A percentile compares a stretch with the other conserved stretches of the same genome.
Conservation (phyloP, 1,140 invertebrate genomes). For the Ips nitidus region DNA sequence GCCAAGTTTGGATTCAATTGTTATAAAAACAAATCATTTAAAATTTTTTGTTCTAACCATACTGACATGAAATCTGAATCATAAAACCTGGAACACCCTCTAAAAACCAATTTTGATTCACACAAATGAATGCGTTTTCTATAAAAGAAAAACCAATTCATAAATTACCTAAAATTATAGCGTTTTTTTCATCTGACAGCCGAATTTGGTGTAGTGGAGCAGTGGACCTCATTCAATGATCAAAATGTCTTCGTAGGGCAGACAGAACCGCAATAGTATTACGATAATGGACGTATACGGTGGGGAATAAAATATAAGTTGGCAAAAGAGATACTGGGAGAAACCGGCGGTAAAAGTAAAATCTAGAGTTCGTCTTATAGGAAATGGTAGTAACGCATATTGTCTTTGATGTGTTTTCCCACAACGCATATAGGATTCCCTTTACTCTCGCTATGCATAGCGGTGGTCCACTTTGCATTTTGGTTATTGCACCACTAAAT, state of each 20-base stretch:
- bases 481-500: conserved; percentile 31
- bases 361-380: conserved; percentile 34
- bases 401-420: conserved; percentile 37
- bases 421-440: conserved; percentile 36
- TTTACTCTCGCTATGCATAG: conserved; percentile 33
- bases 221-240: no score
- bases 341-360: conserved; percentile 29
- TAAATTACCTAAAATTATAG: not conserved
- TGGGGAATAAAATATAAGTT: conserved; percentile 30
- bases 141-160: no score
- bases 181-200: not conserved
- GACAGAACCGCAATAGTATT: conserved; percentile 9
- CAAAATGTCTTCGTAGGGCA: no score
- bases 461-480: conserved; percentile 35
- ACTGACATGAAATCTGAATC: no score
- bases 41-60: no score
- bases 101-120: no score
- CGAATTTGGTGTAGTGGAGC: no score
- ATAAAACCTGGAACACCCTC: no score
- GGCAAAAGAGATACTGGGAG: conserved; percentile 8
- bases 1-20: no score
- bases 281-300: conserved; percentile 28
- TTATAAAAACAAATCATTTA: no score
- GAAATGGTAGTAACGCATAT: conserved; percentile 32
- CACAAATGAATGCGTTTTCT: no score